Evolutionary conservation across 2,888 invertebrate species (phyloP).

Genomic region (Nemurella pictetii): DNA sequence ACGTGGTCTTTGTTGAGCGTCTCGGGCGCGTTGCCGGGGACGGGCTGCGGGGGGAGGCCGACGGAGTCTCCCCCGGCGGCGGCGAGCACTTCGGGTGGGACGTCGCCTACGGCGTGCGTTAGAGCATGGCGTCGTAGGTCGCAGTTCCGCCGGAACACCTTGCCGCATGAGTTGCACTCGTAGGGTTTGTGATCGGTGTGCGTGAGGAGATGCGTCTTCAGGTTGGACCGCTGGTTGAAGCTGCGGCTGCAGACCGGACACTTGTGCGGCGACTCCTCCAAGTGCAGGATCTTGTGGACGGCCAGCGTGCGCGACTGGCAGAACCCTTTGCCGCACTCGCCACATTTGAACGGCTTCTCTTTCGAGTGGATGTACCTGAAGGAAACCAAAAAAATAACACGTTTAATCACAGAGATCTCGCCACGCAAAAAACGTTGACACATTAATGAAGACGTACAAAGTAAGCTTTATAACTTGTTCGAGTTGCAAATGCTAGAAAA

Average conservation of each 20-base stretch:
- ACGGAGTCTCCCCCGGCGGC: slow-evolving; percentile 40
- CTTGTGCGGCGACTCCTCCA: slow-evolving; percentile 91
- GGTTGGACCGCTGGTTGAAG: slow-evolving; percentile 87
- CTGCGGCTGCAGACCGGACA: slow-evolving; percentile 86
- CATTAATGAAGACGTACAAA: background rate
- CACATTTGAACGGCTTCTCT: slow-evolving; percentile 96
- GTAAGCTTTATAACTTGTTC: background rate
- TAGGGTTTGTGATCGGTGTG: slow-evolving; percentile 91
- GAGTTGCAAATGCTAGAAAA: background rate
- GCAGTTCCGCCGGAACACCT: slow-evolving; percentile 88
- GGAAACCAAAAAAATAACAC: background rate
- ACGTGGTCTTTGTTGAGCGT: slow-evolving; percentile 49
- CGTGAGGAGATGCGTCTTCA: slow-evolving; percentile 86
- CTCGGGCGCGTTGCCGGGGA: slow-evolving; percentile 59
- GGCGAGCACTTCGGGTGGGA: slow-evolving; percentile 70
- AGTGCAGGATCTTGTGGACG: slow-evolving; percentile 90
- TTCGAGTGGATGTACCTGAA: slow-evolving; percentile 95
- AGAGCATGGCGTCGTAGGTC: slow-evolving; percentile 86
- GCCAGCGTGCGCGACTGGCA: slow-evolving; percentile 94
- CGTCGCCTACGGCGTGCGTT: slow-evolving; percentile 88
- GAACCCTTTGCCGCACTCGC: slow-evolving; percentile 95
- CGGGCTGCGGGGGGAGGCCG: slow-evolving; percentile 33
- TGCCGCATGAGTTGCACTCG: slow-evolving; percentile 85
- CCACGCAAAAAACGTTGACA: background rate
- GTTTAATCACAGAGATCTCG: background rate